Evolutionary conservation across 1,140 invertebrate species (phyloP).

Genomic region (Mizuhopecten yessoensis): DNA sequence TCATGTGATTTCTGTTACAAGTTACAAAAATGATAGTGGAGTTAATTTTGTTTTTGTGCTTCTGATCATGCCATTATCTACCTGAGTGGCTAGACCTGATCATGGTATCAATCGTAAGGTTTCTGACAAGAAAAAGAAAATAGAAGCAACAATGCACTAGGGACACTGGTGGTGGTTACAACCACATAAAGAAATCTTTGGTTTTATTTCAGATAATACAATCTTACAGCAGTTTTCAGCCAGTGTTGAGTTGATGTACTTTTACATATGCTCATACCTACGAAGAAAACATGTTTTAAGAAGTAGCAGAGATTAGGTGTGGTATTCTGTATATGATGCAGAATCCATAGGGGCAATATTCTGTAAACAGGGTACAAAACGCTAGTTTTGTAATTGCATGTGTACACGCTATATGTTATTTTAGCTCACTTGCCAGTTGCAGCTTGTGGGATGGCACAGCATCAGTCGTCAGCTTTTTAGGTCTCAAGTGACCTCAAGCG

Average conservation of each 20-base stretch:
- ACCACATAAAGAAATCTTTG: neutral
- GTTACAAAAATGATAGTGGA: neutral
- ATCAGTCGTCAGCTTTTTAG: too few relatives aligned
- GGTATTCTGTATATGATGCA: neutral
- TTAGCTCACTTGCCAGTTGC: too few relatives aligned
- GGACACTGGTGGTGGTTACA: neutral
- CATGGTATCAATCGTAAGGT: neutral
- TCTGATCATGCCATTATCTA: too few relatives aligned
- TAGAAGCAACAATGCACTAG: neutral
- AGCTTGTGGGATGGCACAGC: too few relatives aligned
- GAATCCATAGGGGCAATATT: neutral
- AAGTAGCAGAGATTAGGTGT: too few relatives aligned
- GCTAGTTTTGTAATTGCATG: neutral
- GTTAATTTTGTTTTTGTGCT: neutral
- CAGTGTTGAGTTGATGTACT: too few relatives aligned
- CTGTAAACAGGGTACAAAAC: neutral
- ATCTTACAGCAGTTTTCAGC: neutral
- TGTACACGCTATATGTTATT: neutral
- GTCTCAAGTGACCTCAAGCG: too few relatives aligned
- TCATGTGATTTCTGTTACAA: neutral
- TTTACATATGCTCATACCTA: too few relatives aligned
- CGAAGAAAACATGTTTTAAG: too few relatives aligned
- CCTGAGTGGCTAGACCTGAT: too few relatives aligned
- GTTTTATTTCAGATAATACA: neutral
- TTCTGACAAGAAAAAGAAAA: neutral